A percentile compares a stretch with the other conserved stretches of the same genome.
These are phyloP conservation scores for Zele albiditarsus DNA, from an alignment of 2,888 invertebrate genomes.

Conservation along the genomic window DNA sequence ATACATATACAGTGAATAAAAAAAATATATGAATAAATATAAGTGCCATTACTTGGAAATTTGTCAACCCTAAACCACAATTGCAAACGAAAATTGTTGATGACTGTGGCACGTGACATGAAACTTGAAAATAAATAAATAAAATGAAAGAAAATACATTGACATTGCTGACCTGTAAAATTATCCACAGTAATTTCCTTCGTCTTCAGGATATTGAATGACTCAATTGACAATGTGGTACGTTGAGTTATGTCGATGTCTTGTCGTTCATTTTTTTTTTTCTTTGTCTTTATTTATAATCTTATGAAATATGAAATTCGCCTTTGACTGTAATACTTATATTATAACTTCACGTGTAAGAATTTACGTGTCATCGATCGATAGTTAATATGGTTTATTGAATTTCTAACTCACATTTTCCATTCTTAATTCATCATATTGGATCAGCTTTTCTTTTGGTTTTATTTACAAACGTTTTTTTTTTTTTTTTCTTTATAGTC, in stretches of 20 bases:
- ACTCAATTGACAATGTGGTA: background rate
- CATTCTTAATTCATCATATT: no score
- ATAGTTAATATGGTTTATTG: no score
- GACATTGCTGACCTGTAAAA: background rate
- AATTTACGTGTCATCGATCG: no score
- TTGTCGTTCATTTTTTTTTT: background rate
- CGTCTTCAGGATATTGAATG: background rate
- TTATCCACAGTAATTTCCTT: background rate
- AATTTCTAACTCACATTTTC: no score
- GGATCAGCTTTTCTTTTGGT: no score
- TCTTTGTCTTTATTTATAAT: background rate
- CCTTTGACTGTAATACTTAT: no score
- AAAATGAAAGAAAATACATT: background rate
- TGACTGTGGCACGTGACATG: background rate
- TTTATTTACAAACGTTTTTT: no score
- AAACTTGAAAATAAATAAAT: background rate
- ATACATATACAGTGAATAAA: background rate
- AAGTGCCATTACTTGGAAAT: background rate
- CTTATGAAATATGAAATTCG: no score
- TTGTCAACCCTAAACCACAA: constrained; percentile 12
- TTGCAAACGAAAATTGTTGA: background rate
- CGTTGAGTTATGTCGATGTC: background rate
- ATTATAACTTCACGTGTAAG: no score
- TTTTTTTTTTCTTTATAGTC: no score
- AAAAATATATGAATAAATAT: background rate